A percentile compares a stretch with the other conserved stretches of the same genome.
phyloP scores from a whole-genome alignment of 2,797 vertebrate species.

The Rhinoraja longicauda region DNA sequence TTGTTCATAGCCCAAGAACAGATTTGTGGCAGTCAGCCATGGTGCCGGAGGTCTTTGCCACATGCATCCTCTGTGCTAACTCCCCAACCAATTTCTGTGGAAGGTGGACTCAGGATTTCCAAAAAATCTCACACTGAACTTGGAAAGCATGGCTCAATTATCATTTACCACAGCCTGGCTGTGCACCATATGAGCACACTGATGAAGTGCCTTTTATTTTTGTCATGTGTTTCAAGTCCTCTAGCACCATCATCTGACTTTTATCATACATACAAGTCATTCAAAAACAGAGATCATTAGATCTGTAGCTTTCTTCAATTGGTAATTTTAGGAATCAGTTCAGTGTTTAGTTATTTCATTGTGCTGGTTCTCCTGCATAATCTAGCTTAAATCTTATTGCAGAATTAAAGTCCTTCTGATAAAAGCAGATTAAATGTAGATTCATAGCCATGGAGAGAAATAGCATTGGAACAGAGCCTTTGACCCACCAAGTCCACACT shows the following conservation, averaged over 20 bases:
- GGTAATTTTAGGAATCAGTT: not conserved
- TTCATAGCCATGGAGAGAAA: not conserved
- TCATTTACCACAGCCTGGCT: constrained; percentile 13
- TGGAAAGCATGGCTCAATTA: constrained; percentile 32
- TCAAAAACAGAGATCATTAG: not conserved
- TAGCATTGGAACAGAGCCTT: too few species aligned
- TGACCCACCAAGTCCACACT: too few species aligned
- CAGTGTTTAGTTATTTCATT: not conserved
- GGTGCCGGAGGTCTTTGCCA: constrained; percentile 35
- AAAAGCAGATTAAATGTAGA: not conserved
- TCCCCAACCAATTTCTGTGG: constrained; percentile 36
- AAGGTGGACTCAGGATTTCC: constrained; percentile 12
- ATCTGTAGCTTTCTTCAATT: not conserved
- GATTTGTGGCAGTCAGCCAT: constrained; percentile 24
- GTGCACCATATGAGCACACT: constrained; percentile 9
- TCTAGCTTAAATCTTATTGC: not conserved
- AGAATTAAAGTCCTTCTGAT: not conserved
- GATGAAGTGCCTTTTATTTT: constrained; percentile 21
- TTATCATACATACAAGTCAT: constrained; percentile 4
- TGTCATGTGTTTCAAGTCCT: constrained; percentile 29
- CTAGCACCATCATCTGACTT: constrained; percentile 37
- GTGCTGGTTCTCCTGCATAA: not conserved
- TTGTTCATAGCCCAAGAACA: constrained; percentile 26
- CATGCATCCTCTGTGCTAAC: constrained; percentile 24
- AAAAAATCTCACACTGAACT: constrained; percentile 17